Conservation (phyloP, 2,113 vertebrate species). For the Cyprinodon tularosa region DNA sequence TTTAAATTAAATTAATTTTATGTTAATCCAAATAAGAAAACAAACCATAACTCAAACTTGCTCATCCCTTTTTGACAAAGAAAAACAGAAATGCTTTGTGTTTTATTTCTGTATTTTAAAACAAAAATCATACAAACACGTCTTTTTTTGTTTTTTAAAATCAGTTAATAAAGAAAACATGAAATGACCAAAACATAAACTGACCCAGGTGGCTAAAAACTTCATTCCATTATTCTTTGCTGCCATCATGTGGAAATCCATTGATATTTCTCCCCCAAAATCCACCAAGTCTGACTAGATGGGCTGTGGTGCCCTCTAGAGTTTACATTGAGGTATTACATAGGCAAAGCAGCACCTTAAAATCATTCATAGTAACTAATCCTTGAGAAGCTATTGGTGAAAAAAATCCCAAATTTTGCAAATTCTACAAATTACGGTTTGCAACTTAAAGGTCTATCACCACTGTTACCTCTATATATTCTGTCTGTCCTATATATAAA, state of each 20-base stretch:
- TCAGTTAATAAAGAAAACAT: neutral
- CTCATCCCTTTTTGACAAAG: too few relatives aligned
- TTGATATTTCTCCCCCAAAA: neutral
- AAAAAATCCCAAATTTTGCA: neutral
- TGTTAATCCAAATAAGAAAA: too few relatives aligned
- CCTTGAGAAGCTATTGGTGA: neutral
- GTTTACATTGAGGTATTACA: constrained; percentile 25
- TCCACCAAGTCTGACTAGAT: neutral
- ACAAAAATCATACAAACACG: too few relatives aligned
- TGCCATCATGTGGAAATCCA: constrained; percentile 55
- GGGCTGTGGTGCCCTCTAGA: constrained; percentile 33
- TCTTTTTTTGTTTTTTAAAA: too few relatives aligned
- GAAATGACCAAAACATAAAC: neutral
- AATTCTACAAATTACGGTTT: too few relatives aligned
- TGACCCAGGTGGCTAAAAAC: neutral
- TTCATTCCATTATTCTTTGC: constrained; percentile 22
- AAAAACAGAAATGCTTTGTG: too few relatives aligned
- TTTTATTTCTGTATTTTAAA: too few relatives aligned
- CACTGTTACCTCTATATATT: too few relatives aligned
- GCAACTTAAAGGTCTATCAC: too few relatives aligned
- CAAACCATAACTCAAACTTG: too few relatives aligned
- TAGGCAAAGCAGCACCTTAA: neutral
- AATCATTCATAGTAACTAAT: neutral
- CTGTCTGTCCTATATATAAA: too few relatives aligned
- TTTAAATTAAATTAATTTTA: too few relatives aligned